Base-by-base conservation (phyloP, 1,140 invertebrate species). In the Bombus breviceps region DNA sequence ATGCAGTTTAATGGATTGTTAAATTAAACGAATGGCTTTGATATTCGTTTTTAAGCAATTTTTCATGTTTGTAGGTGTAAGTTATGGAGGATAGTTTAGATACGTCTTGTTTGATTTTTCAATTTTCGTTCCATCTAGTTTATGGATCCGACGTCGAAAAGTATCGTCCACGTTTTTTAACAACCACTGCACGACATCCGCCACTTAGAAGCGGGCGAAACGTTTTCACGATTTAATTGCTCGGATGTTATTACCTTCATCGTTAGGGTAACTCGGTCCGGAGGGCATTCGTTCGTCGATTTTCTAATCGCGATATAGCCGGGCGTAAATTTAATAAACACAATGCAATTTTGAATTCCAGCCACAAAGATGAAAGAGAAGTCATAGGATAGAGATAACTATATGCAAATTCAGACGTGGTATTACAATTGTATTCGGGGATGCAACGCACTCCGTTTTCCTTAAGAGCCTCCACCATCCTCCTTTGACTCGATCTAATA, bases 301-400 rank as follows among this genome's bases (percentile, higher is more conserved):
- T 72, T 80, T 41, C 66, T 84, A 79, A 80, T 80, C 68, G 53
- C 15, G 62, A 39, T 79, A 84, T 62, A 34, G 57, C 68, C 1
- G 2, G 9, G 69, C 41, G 68, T 85, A 85, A 85, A 85, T 85
- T 80, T 85, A 80, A 80, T 85, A 85, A 85, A 34, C 77, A 5
- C 12, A 3, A 39, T 73, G 34, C 68, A 80, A 80, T 53, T 62
- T 43, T 62, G 83, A 37, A 43, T 41, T 34, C 71, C 25, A 25
- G 53, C 32, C 28, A 43, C 32, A 18, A 79, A 47, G 59, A 62
- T 15, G 28, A 39, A 41, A 28, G 59, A 62, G 10, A 28, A 34
- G 76, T 43, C 22, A 41, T 8, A 71, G 39, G 22, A n/a, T 32
- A 59, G 3, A 28, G 62, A 76, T 64, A 72, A 73, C 68, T 85